Base-by-base conservation (phyloP, 30 jellyfish, hydroid and myxozoan species). In the Cassiopea xamachana region DNA sequence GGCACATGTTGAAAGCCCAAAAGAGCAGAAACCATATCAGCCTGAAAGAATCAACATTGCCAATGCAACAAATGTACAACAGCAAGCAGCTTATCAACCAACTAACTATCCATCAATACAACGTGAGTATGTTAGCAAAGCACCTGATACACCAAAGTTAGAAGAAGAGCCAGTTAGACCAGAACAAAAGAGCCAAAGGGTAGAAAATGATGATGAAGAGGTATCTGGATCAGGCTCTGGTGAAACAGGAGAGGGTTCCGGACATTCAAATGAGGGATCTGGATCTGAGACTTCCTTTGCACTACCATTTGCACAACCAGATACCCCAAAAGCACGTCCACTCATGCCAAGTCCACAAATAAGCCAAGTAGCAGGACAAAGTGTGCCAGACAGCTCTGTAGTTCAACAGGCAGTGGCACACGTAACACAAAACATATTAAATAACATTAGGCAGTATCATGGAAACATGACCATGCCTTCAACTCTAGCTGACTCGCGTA, bases 161-260 rank as follows among this genome's bases (percentile, higher is more conserved):
- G 90, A 87, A 48, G 67, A 77, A n/a, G 94, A 68, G 19, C 51
- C 77, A 75, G 13, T 73, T 19, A 71, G 39, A 47, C 83, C 81
- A 45, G 90, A 77, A 19, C 82, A 64, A 51, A 49, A 87, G 86
- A 76, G 88, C 76, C 67, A 58, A 43, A 39, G 44, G 39, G 49
- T 62, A 2, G 82, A 77, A 62, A 79, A 76, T 4, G 93, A 62
- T 60, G 96, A 84, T 45, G 89, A 85, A 1, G 87, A 80, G 70
- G 75, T 58, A 39, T 84, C 98, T 55, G 97, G 96, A 46, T 94
- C 98, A 1, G 98, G 98, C 2, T 94, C 98, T 1, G 94, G 88
- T 17, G 97, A 91, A 48, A 90, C 98, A 3, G 94, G 84, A 19
- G 94, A 91, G 55, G 80, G 92, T 61, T 86, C 92, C 7, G 89